These are phyloP conservation scores for Abscondita cerata DNA, from an alignment of 2,888 invertebrate genomes.

Conservation along the genomic window DNA sequence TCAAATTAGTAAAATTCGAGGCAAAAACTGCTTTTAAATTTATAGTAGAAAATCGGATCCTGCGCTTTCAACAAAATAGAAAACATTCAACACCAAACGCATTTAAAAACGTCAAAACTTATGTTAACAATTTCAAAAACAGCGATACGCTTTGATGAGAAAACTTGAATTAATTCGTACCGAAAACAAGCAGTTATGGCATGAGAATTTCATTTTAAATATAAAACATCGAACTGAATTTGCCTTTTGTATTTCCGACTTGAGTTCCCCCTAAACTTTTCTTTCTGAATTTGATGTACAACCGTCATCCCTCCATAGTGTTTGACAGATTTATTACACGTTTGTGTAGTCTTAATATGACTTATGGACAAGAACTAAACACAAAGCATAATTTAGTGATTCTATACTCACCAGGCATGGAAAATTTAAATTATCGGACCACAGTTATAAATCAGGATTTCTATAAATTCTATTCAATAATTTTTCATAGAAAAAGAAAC, in stretches of 20 bases:
- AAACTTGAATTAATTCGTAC: too few species aligned
- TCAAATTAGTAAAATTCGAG: too few species aligned
- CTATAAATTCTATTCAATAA: conserved; percentile 43
- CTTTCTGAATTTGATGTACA: conserved; percentile 31
- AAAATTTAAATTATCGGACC: conserved; percentile 36
- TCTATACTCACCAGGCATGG: conserved; percentile 32
- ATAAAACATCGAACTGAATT: conserved; percentile 15
- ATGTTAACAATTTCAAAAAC: too few species aligned
- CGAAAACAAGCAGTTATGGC: too few species aligned
- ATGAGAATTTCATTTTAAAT: background rate
- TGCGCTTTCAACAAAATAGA: too few species aligned
- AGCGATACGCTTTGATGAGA: too few species aligned
- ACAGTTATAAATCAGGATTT: conserved; percentile 33
- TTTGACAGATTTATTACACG: conserved; percentile 61
- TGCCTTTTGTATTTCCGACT: conserved; percentile 28
- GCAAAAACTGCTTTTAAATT: too few species aligned
- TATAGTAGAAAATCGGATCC: too few species aligned
- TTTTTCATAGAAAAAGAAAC: conserved; percentile 23
- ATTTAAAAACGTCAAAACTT: too few species aligned
- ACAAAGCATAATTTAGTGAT: conserved; percentile 44
- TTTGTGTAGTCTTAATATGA: conserved; percentile 62
- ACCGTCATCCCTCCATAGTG: conserved; percentile 52
- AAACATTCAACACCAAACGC: too few species aligned
- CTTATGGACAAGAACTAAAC: conserved; percentile 59
- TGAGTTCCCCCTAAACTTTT: conserved; percentile 31